Percentiles rank a stretch among this genome's conserved stretches.
These are phyloP conservation scores for Leptopilina syphax DNA, from an alignment of 2,888 invertebrate genomes.

Conservation along the genomic window DNA sequence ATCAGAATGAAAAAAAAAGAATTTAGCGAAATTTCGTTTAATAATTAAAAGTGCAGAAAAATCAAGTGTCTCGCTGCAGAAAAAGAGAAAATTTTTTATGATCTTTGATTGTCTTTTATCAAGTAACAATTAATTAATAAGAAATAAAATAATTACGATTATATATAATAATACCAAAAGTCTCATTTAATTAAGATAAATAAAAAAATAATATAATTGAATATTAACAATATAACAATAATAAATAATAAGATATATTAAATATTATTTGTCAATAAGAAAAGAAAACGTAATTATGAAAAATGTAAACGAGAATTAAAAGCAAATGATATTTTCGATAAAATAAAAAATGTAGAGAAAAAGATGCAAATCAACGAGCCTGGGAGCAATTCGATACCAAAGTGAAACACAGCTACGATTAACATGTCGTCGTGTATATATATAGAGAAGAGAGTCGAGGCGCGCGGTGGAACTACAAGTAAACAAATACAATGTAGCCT, in stretches of 20 bases:
- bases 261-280: not conserved
- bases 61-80: too few relatives aligned
- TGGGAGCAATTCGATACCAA: not conserved
- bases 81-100: too few relatives aligned
- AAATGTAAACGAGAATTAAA: not conserved
- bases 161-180: too few relatives aligned
- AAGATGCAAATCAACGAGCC: not conserved
- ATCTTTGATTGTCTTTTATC: too few relatives aligned
- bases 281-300: not conserved
- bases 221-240: too few relatives aligned
- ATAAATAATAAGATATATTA: too few relatives aligned
- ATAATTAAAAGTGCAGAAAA: too few relatives aligned
- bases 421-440: slow-evolving; percentile 4
- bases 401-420: slow-evolving; percentile 13
- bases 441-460: not conserved
- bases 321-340: not conserved
- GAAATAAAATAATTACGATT: too few relatives aligned
- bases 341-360: not conserved
- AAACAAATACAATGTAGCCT: slow-evolving; percentile 23
- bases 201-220: too few relatives aligned
- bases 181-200: too few relatives aligned
- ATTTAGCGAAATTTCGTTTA: too few relatives aligned
- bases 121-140: too few relatives aligned
- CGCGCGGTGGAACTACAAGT: slow-evolving; percentile 1
- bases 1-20: not conserved